Percentiles rank a stretch among this genome's conserved stretches.
phyloP scores from a whole-genome alignment of 2,797 vertebrate species.

The Octomys mimax region DNA sequence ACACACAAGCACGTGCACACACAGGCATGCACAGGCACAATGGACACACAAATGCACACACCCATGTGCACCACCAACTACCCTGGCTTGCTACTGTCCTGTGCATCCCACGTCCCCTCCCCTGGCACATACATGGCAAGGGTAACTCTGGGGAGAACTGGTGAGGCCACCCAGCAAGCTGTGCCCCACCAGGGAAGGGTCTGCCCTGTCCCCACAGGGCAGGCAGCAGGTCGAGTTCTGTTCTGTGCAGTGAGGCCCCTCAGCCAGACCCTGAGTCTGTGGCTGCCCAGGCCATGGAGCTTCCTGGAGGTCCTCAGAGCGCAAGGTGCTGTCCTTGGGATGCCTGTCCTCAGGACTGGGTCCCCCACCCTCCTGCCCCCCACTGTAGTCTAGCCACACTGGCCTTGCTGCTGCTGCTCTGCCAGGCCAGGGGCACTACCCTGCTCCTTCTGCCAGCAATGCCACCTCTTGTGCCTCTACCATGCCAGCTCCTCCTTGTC shows the following conservation, averaged over 20 bases:
- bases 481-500: not conserved
- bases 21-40: not conserved
- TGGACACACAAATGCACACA: not conserved
- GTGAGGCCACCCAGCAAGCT: not conserved
- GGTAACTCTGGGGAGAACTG: not conserved
- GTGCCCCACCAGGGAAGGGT: not conserved
- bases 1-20: not conserved
- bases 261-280: not conserved
- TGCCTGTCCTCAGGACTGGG: not conserved
- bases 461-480: accelerated
- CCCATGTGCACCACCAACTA: not conserved
- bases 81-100: not conserved
- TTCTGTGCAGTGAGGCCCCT: not conserved
- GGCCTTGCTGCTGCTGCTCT: not conserved
- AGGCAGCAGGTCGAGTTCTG: not conserved
- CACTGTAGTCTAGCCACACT: not conserved
- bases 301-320: not conserved
- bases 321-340: not conserved
- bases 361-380: too few relatives aligned
- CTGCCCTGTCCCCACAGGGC: not conserved
- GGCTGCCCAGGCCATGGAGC: not conserved
- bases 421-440: too few relatives aligned
- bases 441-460: not conserved
- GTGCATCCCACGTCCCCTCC: not conserved
- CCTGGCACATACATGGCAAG: not conserved